Conservation (phyloP, 1,140 invertebrate genomes). For the Leptinotarsa texana region DNA sequence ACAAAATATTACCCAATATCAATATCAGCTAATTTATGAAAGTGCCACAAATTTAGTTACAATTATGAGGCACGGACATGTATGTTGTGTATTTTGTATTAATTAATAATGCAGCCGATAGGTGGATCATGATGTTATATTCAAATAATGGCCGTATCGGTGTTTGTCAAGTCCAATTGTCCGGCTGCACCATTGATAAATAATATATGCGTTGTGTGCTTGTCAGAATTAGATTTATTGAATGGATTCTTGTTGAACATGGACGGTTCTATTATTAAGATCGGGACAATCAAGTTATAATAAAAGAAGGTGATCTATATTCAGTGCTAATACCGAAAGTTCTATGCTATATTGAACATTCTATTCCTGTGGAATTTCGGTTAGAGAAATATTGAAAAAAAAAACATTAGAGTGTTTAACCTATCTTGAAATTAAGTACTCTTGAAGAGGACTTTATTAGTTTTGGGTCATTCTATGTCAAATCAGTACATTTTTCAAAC, state of each 20-base stretch:
- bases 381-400: too few relatives aligned
- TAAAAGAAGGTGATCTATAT: background rate
- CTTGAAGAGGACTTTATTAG: too few relatives aligned
- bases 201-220: conserved; percentile 47
- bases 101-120: conserved; percentile 52
- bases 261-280: conserved; percentile 32
- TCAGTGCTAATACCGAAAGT: too few relatives aligned
- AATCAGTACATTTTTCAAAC: too few relatives aligned
- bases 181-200: conserved; percentile 43
- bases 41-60: conserved; percentile 51
- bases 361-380: too few relatives aligned
- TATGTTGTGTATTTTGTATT: conserved; percentile 52
- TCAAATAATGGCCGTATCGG: conserved; percentile 48
- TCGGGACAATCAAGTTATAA: background rate
- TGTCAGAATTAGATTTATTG: conserved; percentile 48
- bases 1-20: conserved; percentile 53
- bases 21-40: conserved; percentile 54
- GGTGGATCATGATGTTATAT: conserved; percentile 50
- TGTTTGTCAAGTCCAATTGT: conserved; percentile 50
- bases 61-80: conserved; percentile 51
- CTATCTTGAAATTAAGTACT: too few relatives aligned
- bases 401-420: too few relatives aligned
- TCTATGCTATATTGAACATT: too few relatives aligned
- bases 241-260: conserved; percentile 42
- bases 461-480: too few relatives aligned